Evolutionary conservation across 2,888 invertebrate species (phyloP), one percentile per base, ranked within the genome.

Genomic region (Tetranychus truncatus): DNA sequence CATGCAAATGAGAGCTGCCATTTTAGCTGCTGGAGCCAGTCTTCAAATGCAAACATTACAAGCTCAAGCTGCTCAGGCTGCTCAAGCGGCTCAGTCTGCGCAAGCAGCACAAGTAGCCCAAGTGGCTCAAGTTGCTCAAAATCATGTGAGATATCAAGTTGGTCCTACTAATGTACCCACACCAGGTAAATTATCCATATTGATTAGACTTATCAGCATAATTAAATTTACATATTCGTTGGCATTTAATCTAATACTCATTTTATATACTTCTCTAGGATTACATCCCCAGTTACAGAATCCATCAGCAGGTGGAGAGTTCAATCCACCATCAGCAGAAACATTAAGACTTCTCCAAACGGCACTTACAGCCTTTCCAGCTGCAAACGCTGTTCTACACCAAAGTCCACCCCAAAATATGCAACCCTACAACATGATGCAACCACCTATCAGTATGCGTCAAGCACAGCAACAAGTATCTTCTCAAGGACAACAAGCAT

Each of bases 1-100:
- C 45, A 74, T 74, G 46, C 75, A 75, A 66, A 74, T 75, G 75
- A 65, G 75, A 34, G 75, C 75, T 21, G 75, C 75, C 24, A 72
- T 75, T 73, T 72, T 75, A 66, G 75, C 75, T 72, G 75, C 75
- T 65, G 72, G 72, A 11, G 75, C 75, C 7, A 66, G 45, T 44
- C 72, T 75, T 18, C 75, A 75, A 66, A 20, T 73, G 75, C 73
- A 73, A 34, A 75, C 72, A 18, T 24, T 73, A 66, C 75, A 75
- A 66, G 73, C 65, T 15, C 75, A 75, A 66, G 45, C 55, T 46
- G 46, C 55, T 11, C 46, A 55, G n/a, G 55, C 55, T 15, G 55
- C 55, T 55, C 55, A 55, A 3, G 55, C 55, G 9, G 55, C 55
- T 55, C 55, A 55, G 69, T n/a, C 72, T 21, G 72, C 72, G 15